Conservation (phyloP, 2,113 vertebrate genomes). For the Gallinago paraguaiae region DNA sequence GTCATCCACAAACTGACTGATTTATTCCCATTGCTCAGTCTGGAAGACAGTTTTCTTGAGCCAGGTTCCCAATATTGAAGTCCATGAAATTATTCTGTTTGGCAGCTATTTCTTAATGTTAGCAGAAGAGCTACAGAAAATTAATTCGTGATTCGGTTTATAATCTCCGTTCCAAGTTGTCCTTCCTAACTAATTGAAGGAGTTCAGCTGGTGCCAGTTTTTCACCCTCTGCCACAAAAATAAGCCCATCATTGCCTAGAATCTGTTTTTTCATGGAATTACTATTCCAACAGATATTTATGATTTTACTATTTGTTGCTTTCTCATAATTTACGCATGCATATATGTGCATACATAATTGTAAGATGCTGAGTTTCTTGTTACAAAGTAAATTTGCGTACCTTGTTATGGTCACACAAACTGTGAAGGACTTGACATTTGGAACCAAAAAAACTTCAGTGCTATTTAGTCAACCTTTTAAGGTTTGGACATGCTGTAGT, state of each 20-base stretch:
- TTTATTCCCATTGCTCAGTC: not conserved
- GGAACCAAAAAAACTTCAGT: not conserved
- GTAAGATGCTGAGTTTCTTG: not conserved
- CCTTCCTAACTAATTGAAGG: slow-evolving; percentile 32
- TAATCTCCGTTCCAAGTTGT: not conserved
- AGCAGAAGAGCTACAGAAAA: not conserved
- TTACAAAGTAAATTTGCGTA: not conserved
- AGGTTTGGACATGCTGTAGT: not conserved
- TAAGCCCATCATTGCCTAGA: not conserved
- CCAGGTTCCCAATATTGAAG: not conserved
- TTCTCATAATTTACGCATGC: not conserved
- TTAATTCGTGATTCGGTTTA: not conserved
- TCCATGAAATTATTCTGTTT: not conserved
- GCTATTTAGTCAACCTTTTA: not conserved
- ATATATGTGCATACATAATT: not conserved
- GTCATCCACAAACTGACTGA: not conserved
- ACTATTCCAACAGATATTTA: not conserved
- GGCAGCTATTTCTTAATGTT: not conserved
- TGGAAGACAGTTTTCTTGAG: not conserved
- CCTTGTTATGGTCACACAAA: not conserved
- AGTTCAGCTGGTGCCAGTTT: not conserved
- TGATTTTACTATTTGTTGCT: not conserved
- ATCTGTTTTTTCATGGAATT: not conserved
- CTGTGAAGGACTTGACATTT: not conserved
- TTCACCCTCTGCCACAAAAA: not conserved